Evolutionary conservation across 1,140 invertebrate species (phyloP).

Genomic region (Drosophila ananassae): DNA sequence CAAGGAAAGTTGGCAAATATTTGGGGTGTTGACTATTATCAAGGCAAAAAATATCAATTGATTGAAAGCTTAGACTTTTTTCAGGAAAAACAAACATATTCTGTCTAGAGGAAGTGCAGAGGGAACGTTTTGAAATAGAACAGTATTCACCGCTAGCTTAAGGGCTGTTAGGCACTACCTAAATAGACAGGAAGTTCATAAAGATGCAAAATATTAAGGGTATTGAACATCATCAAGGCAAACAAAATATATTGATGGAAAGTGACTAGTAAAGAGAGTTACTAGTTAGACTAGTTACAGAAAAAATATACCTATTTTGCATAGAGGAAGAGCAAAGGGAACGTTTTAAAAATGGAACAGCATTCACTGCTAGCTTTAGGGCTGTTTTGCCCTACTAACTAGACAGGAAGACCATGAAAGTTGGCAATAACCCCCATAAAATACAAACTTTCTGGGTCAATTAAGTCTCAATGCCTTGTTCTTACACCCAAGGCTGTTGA

Average conservation of each 20-base stretch:
- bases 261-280: too few species aligned
- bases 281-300: conserved; percentile 18
- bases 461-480: background rate
- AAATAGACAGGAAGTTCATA: conserved; percentile 31
- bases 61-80: conserved; percentile 9
- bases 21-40: background rate
- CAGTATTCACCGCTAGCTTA: conserved; percentile 15
- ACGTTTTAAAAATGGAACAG: conserved; percentile 37
- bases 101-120: conserved; percentile 36
- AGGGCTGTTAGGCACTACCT: conserved; percentile 3
- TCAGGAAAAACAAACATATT: conserved; percentile 44
- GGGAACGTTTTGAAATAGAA: conserved; percentile 41
- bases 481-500: conserved; percentile 10
- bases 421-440: background rate
- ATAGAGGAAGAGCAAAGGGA: conserved; percentile 34
- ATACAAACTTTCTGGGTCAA: background rate
- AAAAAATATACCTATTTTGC: conserved; percentile 42
- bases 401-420: conserved; percentile 34
- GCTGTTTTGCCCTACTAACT: background rate
- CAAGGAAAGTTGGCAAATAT: conserved; percentile 24
- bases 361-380: conserved; percentile 19
- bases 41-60: too few species aligned
- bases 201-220: conserved; percentile 22
- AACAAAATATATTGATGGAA: too few species aligned
- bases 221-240: background rate